A percentile compares a stretch with the other conserved stretches of the same genome.
phyloP scores from a whole-genome alignment of 2,113 vertebrate species.

The Hippolais icterina region DNA sequence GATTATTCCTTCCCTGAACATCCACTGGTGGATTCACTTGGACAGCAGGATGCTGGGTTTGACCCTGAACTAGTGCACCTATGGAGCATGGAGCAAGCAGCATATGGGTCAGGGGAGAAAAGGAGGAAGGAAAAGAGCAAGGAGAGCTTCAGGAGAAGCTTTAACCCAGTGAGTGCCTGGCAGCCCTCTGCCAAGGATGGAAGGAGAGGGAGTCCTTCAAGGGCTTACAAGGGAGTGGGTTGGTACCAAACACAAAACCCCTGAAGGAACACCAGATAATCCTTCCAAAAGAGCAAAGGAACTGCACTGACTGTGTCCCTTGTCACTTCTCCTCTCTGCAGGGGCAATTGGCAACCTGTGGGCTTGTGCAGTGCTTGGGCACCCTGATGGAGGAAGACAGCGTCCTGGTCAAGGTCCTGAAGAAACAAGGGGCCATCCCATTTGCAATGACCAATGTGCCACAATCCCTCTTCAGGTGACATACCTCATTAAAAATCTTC shows the following conservation, averaged over 20 bases:
- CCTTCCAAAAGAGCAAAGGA: neutral
- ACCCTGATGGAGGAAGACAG: constrained; percentile 65
- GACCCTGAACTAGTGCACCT: neutral
- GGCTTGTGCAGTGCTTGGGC: constrained; percentile 70
- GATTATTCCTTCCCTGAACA: neutral
- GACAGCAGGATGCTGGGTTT: neutral
- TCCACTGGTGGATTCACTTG: neutral
- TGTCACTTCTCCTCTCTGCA: constrained; percentile 35
- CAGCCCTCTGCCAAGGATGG: neutral
- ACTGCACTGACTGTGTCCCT: fast-evolving
- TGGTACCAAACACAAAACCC: neutral
- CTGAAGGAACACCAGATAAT: neutral
- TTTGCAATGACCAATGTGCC: constrained; percentile 87
- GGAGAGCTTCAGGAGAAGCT: neutral
- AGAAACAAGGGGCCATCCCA: constrained; percentile 85
- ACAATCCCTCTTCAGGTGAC: constrained; percentile 80
- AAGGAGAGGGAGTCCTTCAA: neutral
- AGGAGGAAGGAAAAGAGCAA: neutral
- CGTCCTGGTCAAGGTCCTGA: constrained; percentile 82
- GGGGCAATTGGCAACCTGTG: constrained; percentile 80
- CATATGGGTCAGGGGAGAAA: neutral
- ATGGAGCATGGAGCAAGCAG: neutral
- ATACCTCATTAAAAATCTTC: neutral
- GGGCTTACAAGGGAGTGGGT: neutral
- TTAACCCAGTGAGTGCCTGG: neutral